Conservation (phyloP, 2,113 vertebrate species). For the Brachyhypopomus occidentalis region DNA sequence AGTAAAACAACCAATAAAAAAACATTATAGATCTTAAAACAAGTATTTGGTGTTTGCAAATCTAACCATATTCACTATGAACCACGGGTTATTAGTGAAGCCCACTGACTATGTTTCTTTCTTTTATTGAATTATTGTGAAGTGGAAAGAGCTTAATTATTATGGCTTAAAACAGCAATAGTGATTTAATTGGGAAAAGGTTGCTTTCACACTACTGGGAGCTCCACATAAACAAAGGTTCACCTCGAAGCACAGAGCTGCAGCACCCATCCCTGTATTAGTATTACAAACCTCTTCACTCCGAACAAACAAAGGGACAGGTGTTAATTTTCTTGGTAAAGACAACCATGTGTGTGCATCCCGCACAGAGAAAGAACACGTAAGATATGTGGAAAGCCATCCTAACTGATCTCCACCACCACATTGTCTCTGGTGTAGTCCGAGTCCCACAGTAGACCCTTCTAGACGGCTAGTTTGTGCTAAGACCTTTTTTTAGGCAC, state of each 20-base stretch:
- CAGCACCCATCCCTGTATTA: constrained; percentile 7
- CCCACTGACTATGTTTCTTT: not conserved
- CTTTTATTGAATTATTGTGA: not conserved
- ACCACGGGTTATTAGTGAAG: not conserved
- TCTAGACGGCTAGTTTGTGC: not conserved
- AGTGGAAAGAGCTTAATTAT: not conserved
- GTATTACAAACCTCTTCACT: constrained; percentile 31
- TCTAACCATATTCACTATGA: not conserved
- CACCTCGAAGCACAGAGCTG: not conserved
- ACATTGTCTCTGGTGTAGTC: not conserved
- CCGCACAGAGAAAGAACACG: constrained; percentile 31
- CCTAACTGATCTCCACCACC: not conserved
- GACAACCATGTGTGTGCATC: constrained; percentile 12
- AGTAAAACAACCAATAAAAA: not conserved
- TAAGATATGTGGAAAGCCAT: not conserved
- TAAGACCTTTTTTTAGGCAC: constrained; percentile 6
- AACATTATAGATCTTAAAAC: not conserved
- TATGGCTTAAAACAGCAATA: not conserved
- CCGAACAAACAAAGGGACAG: constrained; percentile 32
- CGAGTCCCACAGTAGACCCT: not conserved
- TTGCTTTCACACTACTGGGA: constrained; percentile 11
- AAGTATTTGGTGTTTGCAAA: no score
- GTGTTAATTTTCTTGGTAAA: constrained; percentile 16
- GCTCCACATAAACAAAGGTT: constrained; percentile 9
- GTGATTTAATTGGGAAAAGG: not conserved